Evolutionary conservation across 2,113 vertebrate genomes (phyloP).

Genomic region (Taxidea taxus): DNA sequence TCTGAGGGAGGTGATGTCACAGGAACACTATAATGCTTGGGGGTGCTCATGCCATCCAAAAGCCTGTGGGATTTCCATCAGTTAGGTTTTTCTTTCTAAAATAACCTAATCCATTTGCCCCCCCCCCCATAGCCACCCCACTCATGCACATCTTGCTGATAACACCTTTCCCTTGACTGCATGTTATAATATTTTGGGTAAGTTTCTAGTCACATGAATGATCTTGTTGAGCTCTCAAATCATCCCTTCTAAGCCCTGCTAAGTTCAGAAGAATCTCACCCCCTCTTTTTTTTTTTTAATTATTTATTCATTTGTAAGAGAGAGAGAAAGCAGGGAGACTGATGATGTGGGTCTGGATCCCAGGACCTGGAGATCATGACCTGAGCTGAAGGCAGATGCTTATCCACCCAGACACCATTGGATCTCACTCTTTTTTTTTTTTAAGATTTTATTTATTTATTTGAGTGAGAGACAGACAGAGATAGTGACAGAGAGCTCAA

Average conservation of each 20-base stretch:
- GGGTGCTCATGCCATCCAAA: accelerated
- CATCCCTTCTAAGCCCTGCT: neutral
- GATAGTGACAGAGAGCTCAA: neutral
- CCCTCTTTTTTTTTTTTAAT: neutral
- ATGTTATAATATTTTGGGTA: no score
- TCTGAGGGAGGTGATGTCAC: neutral
- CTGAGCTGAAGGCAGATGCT: no score
- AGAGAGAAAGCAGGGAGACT: neutral
- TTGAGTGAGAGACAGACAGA: neutral
- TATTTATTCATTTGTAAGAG: neutral
- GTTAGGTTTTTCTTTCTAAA: neutral
- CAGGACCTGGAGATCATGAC: no score
- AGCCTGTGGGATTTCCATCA: neutral
- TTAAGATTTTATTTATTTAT: neutral
- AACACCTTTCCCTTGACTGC: neutral
- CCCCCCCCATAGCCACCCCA: no score
- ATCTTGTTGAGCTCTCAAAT: neutral
- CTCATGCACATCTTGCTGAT: neutral
- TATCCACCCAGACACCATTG: no score
- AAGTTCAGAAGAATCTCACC: neutral
- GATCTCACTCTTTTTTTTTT: neutral
- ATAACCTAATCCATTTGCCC: no score
- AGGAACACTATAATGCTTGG: neutral
- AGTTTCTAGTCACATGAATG: neutral
- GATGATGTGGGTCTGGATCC: no score